Conservation (phyloP, 2,797 vertebrate species). For the Pampus argenteus region DNA sequence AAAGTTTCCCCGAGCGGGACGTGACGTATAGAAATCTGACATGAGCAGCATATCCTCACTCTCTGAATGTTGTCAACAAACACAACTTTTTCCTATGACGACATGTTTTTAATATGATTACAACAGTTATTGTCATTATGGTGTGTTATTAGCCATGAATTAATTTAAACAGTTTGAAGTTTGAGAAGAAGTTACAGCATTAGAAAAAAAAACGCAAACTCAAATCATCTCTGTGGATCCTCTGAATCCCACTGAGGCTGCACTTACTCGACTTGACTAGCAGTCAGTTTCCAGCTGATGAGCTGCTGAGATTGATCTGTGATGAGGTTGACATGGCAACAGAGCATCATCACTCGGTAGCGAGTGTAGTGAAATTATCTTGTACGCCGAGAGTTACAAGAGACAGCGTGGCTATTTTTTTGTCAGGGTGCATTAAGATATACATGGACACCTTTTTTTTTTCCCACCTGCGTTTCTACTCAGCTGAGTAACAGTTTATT, state of each 20-base stretch:
- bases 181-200: background rate
- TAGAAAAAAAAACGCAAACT: background rate
- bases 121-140: too few species aligned
- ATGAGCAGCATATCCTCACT: too few species aligned
- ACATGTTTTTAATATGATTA: too few species aligned
- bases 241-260: constrained; percentile 21
- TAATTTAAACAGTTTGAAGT: constrained; percentile 3
- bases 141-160: too few species aligned
- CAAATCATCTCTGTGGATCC: constrained; percentile 7
- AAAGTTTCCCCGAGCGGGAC: too few species aligned
- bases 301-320: constrained; percentile 49
- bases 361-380: constrained; percentile 34
- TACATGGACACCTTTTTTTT: constrained; percentile 18
- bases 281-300: constrained; percentile 30
- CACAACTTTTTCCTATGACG: too few species aligned
- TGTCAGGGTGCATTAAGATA: constrained; percentile 56
- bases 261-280: constrained; percentile 9
- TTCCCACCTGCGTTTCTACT: constrained; percentile 5
- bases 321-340: constrained; percentile 59
- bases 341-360: constrained; percentile 40
- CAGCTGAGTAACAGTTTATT: constrained; percentile 21
- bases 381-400: constrained; percentile 26
- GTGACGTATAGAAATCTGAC: too few species aligned
- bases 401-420: constrained; percentile 26
- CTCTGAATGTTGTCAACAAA: too few species aligned